These are phyloP conservation scores for Pitta sordida DNA, from an alignment of 2,113 vertebrate species.

Conservation along the genomic window DNA sequence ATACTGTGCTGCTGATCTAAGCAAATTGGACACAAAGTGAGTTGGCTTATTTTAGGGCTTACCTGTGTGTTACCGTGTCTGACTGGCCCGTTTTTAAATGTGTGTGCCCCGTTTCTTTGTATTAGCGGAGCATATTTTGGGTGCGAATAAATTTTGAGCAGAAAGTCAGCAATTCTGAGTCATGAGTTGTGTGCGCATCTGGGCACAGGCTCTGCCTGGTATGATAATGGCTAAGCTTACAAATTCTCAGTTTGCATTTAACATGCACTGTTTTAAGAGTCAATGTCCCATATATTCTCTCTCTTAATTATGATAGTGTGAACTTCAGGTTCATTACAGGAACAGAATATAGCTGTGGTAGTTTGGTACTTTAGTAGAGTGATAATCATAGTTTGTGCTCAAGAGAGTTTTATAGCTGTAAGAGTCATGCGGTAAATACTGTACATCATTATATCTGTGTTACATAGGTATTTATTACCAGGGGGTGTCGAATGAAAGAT, in stretches of 20 bases:
- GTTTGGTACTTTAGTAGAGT: neutral
- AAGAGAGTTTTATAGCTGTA: neutral
- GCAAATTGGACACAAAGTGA: neutral
- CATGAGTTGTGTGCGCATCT: neutral
- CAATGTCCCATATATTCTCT: neutral
- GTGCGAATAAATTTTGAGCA: neutral
- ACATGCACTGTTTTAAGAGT: neutral
- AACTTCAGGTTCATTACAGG: neutral
- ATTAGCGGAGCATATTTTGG: neutral
- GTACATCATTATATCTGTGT: neutral
- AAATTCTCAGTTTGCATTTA: neutral
- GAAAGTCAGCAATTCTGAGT: neutral
- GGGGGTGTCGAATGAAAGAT: neutral
- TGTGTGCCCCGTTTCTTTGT: neutral
- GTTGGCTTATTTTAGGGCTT: neutral
- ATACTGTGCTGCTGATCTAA: slow-evolving; percentile 3
- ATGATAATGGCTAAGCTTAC: neutral
- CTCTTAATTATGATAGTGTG: neutral
- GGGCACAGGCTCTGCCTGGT: neutral
- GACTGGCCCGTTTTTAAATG: neutral
- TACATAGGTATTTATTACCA: neutral
- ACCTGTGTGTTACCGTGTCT: neutral
- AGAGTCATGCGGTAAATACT: neutral
- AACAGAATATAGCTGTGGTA: neutral
- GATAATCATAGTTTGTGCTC: neutral